Evolutionary conservation across 2,113 vertebrate species (phyloP).

Genomic region (Camelus bactrianus): DNA sequence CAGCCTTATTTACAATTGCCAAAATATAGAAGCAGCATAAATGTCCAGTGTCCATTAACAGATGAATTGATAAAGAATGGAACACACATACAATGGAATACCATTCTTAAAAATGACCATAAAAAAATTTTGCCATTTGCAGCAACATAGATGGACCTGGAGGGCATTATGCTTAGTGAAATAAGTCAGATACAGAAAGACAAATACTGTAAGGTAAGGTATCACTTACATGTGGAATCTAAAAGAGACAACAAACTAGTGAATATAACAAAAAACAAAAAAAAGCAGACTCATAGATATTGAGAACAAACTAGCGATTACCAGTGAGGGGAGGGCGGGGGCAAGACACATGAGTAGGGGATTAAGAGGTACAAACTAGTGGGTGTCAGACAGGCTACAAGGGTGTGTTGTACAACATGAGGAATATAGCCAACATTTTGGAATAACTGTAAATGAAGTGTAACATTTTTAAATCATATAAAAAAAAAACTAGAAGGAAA

Average conservation of each 20-base stretch:
- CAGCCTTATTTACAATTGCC: not conserved
- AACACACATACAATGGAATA: no score
- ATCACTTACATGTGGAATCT: not conserved
- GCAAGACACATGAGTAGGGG: not conserved
- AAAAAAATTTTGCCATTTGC: not conserved
- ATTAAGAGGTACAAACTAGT: not conserved
- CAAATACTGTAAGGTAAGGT: not conserved
- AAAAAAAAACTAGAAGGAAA: not conserved
- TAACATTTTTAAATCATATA: not conserved
- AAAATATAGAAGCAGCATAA: not conserved
- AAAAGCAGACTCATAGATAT: not conserved
- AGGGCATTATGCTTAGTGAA: not conserved
- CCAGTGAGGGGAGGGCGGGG: not conserved
- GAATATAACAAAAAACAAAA: not conserved
- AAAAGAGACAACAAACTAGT: not conserved
- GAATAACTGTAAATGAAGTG: not conserved
- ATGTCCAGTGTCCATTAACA: not conserved
- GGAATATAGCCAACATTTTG: not conserved
- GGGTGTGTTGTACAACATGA: not conserved
- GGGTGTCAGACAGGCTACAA: not conserved
- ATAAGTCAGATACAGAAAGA: not conserved
- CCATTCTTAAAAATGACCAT: not conserved
- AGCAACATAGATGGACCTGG: not conserved
- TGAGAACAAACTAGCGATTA: not conserved
- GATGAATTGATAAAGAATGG: not conserved